Percentiles rank a stretch among this genome's conserved stretches.
Conservation (phyloP, 2,797 vertebrate species). For the Champsocephalus esox region DNA sequence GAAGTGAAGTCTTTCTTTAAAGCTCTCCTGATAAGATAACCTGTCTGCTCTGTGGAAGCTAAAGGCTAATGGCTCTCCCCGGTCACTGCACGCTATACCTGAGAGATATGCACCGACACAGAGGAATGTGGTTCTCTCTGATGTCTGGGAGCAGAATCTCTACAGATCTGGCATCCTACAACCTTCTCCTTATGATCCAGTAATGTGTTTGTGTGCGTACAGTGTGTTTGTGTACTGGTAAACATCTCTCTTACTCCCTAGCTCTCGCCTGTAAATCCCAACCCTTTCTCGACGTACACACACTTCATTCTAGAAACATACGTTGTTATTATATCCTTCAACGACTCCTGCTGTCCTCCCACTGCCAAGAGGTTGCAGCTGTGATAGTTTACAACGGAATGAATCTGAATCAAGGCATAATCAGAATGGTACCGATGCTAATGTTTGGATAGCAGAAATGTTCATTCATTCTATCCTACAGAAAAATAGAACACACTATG, state of each 20-base stretch:
- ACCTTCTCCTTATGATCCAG: conserved; percentile 13
- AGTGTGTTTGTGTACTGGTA: conserved; percentile 9
- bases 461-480: background rate
- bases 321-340: background rate
- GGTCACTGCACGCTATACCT: conserved; percentile 47
- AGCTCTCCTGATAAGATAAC: conserved; percentile 60
- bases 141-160: conserved; percentile 55
- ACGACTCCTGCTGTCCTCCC: background rate
- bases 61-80: conserved; percentile 57
- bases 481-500: background rate
- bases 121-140: conserved; percentile 50
- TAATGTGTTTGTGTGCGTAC: conserved; percentile 9
- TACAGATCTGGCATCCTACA: conserved; percentile 13
- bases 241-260: conserved; percentile 20
- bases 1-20: conserved; percentile 57
- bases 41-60: conserved; percentile 52
- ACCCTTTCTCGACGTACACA: background rate
- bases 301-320: background rate
- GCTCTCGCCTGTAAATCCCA: conserved; percentile 3
- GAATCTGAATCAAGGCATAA: background rate
- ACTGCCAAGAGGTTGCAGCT: background rate
- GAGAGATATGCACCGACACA: conserved; percentile 45
- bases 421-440: background rate
- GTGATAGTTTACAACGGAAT: background rate
- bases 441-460: background rate